phyloP scores from a whole-genome alignment of 2,797 vertebrate species.

The Anas flavirostris region DNA sequence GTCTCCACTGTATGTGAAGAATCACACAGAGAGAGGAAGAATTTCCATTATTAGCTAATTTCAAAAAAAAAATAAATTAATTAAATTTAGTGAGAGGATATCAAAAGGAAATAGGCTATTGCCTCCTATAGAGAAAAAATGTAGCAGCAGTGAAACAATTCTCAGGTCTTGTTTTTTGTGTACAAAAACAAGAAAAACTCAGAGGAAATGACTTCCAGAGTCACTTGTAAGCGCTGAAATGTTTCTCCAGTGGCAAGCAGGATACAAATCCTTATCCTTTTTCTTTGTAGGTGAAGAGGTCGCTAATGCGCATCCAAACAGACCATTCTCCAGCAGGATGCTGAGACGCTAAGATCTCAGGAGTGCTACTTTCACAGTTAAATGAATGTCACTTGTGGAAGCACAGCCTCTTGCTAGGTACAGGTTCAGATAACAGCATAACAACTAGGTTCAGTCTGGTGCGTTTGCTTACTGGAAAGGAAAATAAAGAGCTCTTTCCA shows the following conservation, averaged over 20 bases:
- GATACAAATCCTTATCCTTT: slow-evolving; percentile 28
- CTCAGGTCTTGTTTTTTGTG: slow-evolving; percentile 26
- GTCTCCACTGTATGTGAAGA: background rate
- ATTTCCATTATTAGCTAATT: background rate
- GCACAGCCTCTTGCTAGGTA: background rate
- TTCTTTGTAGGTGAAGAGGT: slow-evolving; percentile 36
- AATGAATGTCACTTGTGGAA: background rate
- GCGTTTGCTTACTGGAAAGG: background rate
- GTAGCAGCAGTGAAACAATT: background rate
- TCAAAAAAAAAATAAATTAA: background rate
- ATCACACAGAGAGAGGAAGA: background rate
- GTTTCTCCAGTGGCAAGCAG: slow-evolving; percentile 10
- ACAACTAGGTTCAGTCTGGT: background rate
- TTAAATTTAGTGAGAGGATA: background rate
- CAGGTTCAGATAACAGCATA: background rate
- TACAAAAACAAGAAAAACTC: slow-evolving; percentile 41
- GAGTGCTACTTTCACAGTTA: background rate
- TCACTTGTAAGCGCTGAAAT: slow-evolving; percentile 17
- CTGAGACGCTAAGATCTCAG: background rate
- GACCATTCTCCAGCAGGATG: background rate
- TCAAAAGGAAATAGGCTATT: slow-evolving; percentile 31
- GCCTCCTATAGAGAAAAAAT: background rate
- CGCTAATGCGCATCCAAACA: background rate
- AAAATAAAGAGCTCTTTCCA: background rate
- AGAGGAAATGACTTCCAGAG: slow-evolving; percentile 59